These are phyloP conservation scores for Nomia melanderi DNA, from an alignment of 1,140 invertebrate genomes.

Conservation along the genomic window DNA sequence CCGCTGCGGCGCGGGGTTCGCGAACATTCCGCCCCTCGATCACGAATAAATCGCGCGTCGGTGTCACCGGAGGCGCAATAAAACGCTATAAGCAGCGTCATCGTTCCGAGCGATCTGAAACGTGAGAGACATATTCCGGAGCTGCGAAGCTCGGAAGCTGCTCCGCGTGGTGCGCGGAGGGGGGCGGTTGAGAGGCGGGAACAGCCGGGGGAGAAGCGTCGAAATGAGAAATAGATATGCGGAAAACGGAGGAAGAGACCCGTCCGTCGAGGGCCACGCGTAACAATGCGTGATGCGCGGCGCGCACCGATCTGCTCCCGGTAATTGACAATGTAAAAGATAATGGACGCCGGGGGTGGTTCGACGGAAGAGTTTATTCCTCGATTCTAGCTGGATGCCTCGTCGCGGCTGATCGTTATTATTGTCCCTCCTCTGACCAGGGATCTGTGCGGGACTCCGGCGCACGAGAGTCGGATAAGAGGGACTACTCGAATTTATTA, in stretches of 20 bases:
- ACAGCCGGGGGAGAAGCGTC: background rate
- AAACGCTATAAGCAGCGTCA: slow-evolving; percentile 38
- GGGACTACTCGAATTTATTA: slow-evolving; percentile 64
- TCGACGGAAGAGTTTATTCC: background rate
- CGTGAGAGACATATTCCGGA: background rate
- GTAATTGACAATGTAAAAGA: slow-evolving; percentile 43
- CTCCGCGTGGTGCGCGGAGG: background rate
- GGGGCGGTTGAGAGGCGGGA: background rate
- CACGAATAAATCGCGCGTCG: slow-evolving; percentile 6
- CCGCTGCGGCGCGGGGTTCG: too few relatives aligned
- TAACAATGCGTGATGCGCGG: slow-evolving; percentile 26
- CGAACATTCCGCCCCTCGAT: background rate
- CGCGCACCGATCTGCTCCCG: too few relatives aligned
- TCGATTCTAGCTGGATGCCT: slow-evolving; percentile 21
- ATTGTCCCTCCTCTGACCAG: too few relatives aligned
- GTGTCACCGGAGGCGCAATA: slow-evolving; percentile 11
- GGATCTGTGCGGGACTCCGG: slow-evolving; percentile 38
- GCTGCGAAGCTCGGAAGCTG: background rate
- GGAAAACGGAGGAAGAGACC: slow-evolving; percentile 21
- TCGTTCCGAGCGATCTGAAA: slow-evolving; percentile 16
- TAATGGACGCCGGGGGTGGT: slow-evolving; percentile 63
- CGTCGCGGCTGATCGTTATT: slow-evolving; percentile 31
- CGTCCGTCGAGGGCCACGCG: slow-evolving; percentile 9
- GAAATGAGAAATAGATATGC: background rate
- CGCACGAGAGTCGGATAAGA: slow-evolving; percentile 13